Percentiles rank a stretch among this genome's conserved stretches.
phyloP scores from a whole-genome alignment of 2,888 invertebrate species.

The Morinoia aosen region DNA sequence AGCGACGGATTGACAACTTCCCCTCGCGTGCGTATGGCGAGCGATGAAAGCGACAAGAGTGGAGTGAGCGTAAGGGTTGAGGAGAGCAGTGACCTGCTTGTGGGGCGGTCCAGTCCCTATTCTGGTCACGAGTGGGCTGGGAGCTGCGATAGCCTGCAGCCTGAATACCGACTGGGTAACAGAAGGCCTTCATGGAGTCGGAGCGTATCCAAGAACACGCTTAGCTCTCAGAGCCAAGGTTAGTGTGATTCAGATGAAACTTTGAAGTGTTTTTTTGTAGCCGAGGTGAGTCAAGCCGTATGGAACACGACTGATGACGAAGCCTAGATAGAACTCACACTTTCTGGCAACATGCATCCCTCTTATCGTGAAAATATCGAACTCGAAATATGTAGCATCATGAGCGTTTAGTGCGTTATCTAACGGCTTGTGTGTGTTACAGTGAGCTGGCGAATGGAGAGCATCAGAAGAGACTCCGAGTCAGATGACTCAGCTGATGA shows the following conservation, averaged over 20 bases:
- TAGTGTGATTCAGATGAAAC: background rate
- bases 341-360: background rate
- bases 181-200: slow-evolving; percentile 63
- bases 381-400: background rate
- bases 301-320: background rate
- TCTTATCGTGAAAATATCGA: background rate
- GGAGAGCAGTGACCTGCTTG: background rate
- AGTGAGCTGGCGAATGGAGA: slow-evolving; percentile 94
- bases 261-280: background rate
- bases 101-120: slow-evolving; percentile 36
- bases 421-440: background rate
- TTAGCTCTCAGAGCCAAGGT: slow-evolving; percentile 66
- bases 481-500: slow-evolving; percentile 73
- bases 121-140: slow-evolving; percentile 38
- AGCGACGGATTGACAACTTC: background rate
- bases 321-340: background rate
- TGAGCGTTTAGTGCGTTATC: background rate
- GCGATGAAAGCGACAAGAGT: slow-evolving; percentile 27
- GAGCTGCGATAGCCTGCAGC: slow-evolving; percentile 60
- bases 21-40: slow-evolving; percentile 16
- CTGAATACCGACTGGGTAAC: slow-evolving; percentile 55
- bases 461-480: slow-evolving; percentile 85
- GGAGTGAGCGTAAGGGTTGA: slow-evolving; percentile 4
- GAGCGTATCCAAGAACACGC: slow-evolving; percentile 66
- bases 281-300: background rate